phyloP scores from a whole-genome alignment of 2,888 invertebrate genomes.

The Lasius platythorax region DNA sequence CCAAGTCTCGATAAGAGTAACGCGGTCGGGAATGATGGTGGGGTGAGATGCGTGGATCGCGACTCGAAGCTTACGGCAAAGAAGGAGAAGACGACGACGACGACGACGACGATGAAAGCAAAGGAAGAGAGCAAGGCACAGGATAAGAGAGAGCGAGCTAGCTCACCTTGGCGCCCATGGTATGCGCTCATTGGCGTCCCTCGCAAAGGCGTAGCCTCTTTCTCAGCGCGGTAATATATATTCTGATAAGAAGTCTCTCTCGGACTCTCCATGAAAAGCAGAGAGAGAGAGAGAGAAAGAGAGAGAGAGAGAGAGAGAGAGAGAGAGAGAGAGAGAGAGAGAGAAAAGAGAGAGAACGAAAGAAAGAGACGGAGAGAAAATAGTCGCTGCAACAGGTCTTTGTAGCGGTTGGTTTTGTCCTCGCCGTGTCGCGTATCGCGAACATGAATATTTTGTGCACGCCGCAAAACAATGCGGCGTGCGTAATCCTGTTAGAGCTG shows the following conservation, averaged over 20 bases:
- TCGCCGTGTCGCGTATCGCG: constrained; percentile 26
- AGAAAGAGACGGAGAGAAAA: constrained; percentile 8
- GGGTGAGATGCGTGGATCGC: constrained; percentile 38
- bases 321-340: background rate
- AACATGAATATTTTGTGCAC: constrained; percentile 13
- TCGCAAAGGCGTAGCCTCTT: constrained; percentile 77
- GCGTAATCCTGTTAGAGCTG: constrained; percentile 32
- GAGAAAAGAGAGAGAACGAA: background rate
- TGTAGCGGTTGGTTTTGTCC: constrained; percentile 4
- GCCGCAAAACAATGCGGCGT: background rate
- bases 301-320: background rate
- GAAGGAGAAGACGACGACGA: constrained; percentile 21
- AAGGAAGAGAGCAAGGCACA: constrained; percentile 21
- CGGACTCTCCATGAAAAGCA: background rate
- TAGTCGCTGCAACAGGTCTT: constrained; percentile 24
- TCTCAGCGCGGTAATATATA: constrained; percentile 1
- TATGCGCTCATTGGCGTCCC: constrained; percentile 77
- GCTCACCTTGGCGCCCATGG: constrained; percentile 84
- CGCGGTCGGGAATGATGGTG: constrained; percentile 50
- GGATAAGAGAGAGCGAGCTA: constrained; percentile 72
- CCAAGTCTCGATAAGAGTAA: constrained; percentile 52
- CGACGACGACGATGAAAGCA: constrained; percentile 28
- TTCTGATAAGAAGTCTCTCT: constrained; percentile 48
- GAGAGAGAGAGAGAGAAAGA: too few species aligned
- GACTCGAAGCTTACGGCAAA: constrained; percentile 42